Evolutionary conservation across 2,888 invertebrate genomes (phyloP).

Genomic region (Seira sanloemensis): DNA sequence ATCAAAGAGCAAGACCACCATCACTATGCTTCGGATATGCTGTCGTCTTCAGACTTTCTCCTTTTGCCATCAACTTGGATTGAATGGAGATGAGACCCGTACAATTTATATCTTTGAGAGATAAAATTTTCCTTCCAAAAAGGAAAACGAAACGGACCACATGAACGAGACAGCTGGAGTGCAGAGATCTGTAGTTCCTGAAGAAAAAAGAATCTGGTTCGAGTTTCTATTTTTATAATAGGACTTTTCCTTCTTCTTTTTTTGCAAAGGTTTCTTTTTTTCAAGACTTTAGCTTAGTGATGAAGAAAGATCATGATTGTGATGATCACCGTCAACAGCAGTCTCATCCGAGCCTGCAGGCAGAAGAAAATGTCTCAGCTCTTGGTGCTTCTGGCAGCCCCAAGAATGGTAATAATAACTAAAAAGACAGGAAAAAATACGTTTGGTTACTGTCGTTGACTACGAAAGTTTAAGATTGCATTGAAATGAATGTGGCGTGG

Average conservation of each 20-base stretch:
- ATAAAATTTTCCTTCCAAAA: background rate
- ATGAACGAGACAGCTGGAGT: background rate
- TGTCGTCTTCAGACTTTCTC: too few relatives aligned
- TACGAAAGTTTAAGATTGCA: background rate
- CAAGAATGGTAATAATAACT: background rate
- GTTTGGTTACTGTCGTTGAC: conserved; percentile 14
- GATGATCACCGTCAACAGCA: background rate
- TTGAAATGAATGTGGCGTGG: background rate
- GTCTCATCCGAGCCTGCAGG: background rate
- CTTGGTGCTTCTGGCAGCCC: background rate
- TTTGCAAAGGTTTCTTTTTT: background rate
- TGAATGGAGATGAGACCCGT: background rate
- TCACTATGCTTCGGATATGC: too few relatives aligned
- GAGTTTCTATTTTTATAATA: background rate
- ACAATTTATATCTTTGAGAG: background rate
- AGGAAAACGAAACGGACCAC: background rate
- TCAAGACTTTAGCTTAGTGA: background rate
- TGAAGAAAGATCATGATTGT: background rate
- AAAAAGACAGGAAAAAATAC: background rate
- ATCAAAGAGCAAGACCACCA: background rate
- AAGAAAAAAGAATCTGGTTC: background rate
- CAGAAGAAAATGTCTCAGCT: background rate
- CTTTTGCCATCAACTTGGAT: background rate
- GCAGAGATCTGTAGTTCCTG: background rate
- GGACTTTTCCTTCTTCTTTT: background rate